phyloP scores from a whole-genome alignment of 2,888 invertebrate species.

The Exocentrus adspersus region DNA sequence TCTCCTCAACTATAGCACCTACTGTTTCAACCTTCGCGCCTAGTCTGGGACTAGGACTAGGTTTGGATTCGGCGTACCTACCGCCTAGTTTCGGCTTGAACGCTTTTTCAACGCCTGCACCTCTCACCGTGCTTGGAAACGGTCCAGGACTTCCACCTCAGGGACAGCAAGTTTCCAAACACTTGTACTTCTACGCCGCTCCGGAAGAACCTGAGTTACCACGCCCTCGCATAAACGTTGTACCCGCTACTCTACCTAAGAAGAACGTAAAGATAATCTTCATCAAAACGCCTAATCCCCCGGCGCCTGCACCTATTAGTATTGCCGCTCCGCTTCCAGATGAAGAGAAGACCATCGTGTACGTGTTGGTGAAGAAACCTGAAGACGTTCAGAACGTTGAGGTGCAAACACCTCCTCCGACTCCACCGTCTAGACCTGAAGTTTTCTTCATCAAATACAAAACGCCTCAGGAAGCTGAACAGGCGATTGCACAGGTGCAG shows the following conservation, averaged over 20 bases:
- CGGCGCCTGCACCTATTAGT: constrained; percentile 48
- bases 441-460: constrained; percentile 90
- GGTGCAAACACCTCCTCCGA: constrained; percentile 80
- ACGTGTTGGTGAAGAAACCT: constrained; percentile 66
- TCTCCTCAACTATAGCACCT: constrained; percentile 18
- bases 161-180: constrained; percentile 49
- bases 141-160: not conserved
- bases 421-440: constrained; percentile 87
- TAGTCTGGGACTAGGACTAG: not conserved
- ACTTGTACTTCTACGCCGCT: constrained; percentile 58
- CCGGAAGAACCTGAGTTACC: constrained; percentile 55
- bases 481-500: constrained; percentile 50
- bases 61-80: not conserved
- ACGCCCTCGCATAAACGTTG: constrained; percentile 43
- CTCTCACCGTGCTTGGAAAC: not conserved
- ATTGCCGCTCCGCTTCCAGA: constrained; percentile 36
- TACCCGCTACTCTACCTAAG: constrained; percentile 54
- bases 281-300: constrained; percentile 61
- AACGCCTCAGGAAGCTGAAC: constrained; percentile 70
- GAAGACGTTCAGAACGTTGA: constrained; percentile 64
- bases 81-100: not conserved
- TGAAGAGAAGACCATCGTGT: constrained; percentile 59
- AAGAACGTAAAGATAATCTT: constrained; percentile 64
- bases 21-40: not conserved
- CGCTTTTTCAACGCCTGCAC: not conserved